A percentile compares a stretch with the other conserved stretches of the same genome.
Evolutionary conservation across 2,113 vertebrate genomes (phyloP).

Genomic region (Haemorhous mexicanus): DNA sequence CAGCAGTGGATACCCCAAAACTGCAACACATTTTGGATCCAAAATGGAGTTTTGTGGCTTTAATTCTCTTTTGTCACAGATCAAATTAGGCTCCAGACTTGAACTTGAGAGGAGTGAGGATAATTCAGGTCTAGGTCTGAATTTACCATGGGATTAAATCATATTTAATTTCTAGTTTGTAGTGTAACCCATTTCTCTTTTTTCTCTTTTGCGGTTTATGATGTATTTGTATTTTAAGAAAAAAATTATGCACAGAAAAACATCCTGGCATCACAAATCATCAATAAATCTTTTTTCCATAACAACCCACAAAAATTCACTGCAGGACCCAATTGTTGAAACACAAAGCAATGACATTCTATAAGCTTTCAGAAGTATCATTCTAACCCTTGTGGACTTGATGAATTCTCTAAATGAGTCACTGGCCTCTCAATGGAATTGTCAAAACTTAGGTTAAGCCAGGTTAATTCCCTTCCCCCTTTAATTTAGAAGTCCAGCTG

Average conservation of each 20-base stretch:
- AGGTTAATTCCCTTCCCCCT: constrained; percentile 22
- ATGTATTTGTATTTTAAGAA: background rate
- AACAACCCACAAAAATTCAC: constrained; percentile 47
- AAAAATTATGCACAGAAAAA: background rate
- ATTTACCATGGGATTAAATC: background rate
- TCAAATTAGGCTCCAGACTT: background rate
- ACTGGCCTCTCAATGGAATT: constrained; percentile 38
- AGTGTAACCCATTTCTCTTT: background rate
- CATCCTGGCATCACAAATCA: background rate
- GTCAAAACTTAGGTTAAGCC: constrained; percentile 30
- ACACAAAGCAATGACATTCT: constrained; percentile 23
- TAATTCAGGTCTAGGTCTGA: background rate
- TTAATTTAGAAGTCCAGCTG: constrained; percentile 47
- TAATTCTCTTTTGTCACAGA: background rate
- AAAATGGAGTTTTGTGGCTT: background rate
- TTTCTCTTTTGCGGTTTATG: background rate
- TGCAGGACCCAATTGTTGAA: constrained; percentile 44
- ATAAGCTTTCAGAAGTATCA: constrained; percentile 48
- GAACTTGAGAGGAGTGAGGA: background rate
- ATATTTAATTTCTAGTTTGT: background rate
- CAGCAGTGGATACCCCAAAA: constrained; percentile 25
- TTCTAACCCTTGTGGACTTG: constrained; percentile 13
- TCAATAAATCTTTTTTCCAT: constrained; percentile 39
- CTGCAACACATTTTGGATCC: constrained; percentile 20
- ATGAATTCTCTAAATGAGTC: constrained; percentile 56